Conservation (phyloP, 1,140 invertebrate species). For the Scaptomyza pallida region DNA sequence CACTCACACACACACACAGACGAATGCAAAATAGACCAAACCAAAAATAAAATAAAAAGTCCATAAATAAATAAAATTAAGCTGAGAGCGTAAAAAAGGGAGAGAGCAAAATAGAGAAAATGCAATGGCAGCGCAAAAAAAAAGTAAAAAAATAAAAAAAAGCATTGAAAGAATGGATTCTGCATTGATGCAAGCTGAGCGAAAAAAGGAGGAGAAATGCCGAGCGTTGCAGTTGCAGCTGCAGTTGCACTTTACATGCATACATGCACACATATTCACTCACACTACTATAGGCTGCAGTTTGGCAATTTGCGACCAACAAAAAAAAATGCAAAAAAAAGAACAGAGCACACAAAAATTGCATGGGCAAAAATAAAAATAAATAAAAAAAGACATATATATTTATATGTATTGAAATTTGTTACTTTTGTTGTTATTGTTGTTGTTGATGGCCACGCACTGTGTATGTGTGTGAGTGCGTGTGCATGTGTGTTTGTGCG, state of each 20-base stretch:
- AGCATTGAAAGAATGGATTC: conserved; percentile 44
- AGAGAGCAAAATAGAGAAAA: conserved; percentile 39
- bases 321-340: conserved; percentile 23
- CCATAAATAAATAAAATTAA: conserved; percentile 82
- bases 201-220: conserved; percentile 55
- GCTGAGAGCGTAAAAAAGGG: conserved; percentile 53
- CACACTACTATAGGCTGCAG: conserved; percentile 44
- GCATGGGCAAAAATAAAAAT: conserved; percentile 28
- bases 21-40: conserved; percentile 39
- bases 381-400: conserved; percentile 41
- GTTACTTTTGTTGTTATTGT: conserved; percentile 51
- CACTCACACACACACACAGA: conserved; percentile 14
- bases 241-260: conserved; percentile 69
- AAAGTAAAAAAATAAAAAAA: conserved; percentile 45
- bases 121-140: conserved; percentile 46
- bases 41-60: conserved; percentile 53
- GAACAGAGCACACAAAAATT: conserved; percentile 44
- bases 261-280: conserved; percentile 4
- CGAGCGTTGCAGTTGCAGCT: conserved; percentile 40
- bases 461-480: neutral
- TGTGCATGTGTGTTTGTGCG: conserved; percentile 28
- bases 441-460: conserved; percentile 24
- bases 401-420: conserved; percentile 76
- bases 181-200: conserved; percentile 47
- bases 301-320: conserved; percentile 70